Percentiles rank a stretch among this genome's conserved stretches.
Conservation (phyloP, 1,140 invertebrate species). For the Monomorium pharaonis region DNA sequence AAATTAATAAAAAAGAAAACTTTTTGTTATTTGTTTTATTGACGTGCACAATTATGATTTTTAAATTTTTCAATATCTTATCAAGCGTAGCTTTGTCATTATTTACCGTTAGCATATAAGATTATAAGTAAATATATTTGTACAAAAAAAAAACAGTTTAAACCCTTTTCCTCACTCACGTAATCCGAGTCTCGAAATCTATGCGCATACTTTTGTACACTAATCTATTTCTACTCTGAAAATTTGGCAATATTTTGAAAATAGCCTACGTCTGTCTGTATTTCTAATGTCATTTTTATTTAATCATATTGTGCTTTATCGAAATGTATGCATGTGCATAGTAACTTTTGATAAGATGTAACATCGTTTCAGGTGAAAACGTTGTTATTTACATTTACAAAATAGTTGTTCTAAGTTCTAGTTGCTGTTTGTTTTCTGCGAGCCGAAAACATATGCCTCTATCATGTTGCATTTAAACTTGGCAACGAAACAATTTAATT, state of each 20-base stretch:
- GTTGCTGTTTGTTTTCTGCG: constrained; percentile 1
- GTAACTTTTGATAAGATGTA: neutral
- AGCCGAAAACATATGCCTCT: neutral
- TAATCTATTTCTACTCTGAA: constrained; percentile 54
- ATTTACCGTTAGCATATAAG: neutral
- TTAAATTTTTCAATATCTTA: neutral
- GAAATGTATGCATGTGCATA: neutral
- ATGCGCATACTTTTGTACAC: neutral
- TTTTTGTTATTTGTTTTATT: neutral
- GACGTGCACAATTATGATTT: neutral
- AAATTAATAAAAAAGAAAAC: neutral
- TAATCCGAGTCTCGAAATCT: constrained; percentile 65
- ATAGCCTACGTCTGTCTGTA: neutral
- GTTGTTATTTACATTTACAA: neutral
- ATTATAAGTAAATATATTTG: constrained; percentile 61
- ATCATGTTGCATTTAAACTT: constrained; percentile 21
- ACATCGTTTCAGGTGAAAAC: neutral
- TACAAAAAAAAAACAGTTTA: constrained; percentile 60
- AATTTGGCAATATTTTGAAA: constrained; percentile 29
- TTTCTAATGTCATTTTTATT: constrained; percentile 27
- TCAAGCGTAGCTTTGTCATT: neutral
- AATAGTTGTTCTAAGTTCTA: neutral
- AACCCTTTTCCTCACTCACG: constrained; percentile 30
- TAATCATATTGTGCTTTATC: constrained; percentile 29
- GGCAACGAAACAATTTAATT: constrained; percentile 38